phyloP scores from a whole-genome alignment of 2,797 vertebrate genomes.

The Pipistrellus pygmaeus region DNA sequence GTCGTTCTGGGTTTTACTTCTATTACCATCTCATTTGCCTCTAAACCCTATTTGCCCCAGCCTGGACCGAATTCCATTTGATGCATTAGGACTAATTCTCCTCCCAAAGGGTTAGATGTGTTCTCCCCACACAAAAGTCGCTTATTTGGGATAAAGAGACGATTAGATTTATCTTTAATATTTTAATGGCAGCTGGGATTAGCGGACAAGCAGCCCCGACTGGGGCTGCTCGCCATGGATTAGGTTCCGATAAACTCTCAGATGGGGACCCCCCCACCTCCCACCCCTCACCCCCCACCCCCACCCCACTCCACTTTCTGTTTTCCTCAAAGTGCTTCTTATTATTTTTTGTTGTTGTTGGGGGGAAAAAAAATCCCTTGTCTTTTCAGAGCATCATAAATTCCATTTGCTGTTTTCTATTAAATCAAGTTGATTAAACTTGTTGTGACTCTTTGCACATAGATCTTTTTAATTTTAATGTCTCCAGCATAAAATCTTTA shows the following conservation, averaged over 20 bases:
- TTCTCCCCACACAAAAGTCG: constrained; percentile 90
- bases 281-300: neutral
- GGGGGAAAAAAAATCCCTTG: constrained; percentile 84
- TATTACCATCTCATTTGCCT: constrained; percentile 90
- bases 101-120: constrained; percentile 89
- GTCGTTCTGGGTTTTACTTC: constrained; percentile 90
- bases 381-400: constrained; percentile 90
- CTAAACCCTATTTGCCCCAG: constrained; percentile 89
- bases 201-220: constrained; percentile 87
- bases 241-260: constrained; percentile 91
- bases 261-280: constrained; percentile 81
- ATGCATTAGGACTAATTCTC: constrained; percentile 91
- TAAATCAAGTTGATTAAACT: constrained; percentile 93
- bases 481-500: constrained; percentile 90
- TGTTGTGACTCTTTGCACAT: constrained; percentile 90
- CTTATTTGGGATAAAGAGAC: constrained; percentile 93
- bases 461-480: constrained; percentile 92
- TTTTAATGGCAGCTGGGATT: constrained; percentile 92
- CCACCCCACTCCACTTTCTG: constrained; percentile 79
- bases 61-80: constrained; percentile 89
- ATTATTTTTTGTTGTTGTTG: constrained; percentile 80
- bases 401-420: constrained; percentile 91
- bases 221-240: constrained; percentile 87
- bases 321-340: constrained; percentile 89
- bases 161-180: constrained; percentile 93